Evolutionary conservation across 2,797 vertebrate species (phyloP).

Genomic region (Myoxocephalus aenaeus): DNA sequence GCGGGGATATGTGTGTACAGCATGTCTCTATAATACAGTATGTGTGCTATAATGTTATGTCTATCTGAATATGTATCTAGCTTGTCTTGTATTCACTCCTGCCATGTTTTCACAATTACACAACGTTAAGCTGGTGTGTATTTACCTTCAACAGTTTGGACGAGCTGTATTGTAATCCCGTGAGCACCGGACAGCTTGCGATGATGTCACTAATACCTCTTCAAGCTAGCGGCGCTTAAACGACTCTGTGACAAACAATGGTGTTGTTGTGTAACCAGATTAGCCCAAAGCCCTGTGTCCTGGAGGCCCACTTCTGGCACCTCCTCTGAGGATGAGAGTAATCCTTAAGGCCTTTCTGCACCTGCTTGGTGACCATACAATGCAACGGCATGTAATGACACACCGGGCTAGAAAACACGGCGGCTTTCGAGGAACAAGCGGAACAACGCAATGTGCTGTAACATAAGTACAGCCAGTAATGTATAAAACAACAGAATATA

Average conservation of each 20-base stretch:
- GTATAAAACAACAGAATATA: neutral
- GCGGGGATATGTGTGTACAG: conserved; percentile 8
- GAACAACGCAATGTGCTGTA: conserved; percentile 32
- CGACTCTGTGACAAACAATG: conserved; percentile 60
- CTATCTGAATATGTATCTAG: conserved; percentile 6
- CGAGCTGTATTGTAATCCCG: conserved; percentile 25
- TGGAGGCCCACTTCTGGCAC: conserved; percentile 66
- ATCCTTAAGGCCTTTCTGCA: conserved; percentile 72
- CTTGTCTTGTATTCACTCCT: conserved; percentile 30
- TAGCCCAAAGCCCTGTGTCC: conserved; percentile 69
- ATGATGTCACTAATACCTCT: conserved; percentile 71
- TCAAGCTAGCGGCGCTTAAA: conserved; percentile 54
- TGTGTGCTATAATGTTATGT: neutral
- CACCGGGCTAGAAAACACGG: neutral
- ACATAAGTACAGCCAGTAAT: conserved; percentile 12
- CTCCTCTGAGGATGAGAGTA: conserved; percentile 68
- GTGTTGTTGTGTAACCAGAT: conserved; percentile 67
- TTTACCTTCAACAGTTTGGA: conserved; percentile 40
- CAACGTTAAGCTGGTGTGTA: conserved; percentile 6
- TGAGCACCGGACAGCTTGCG: conserved; percentile 57
- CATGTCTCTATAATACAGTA: conserved; percentile 9
- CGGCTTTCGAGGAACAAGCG: neutral
- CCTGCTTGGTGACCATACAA: conserved; percentile 59
- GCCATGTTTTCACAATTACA: conserved; percentile 8
- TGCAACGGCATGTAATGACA: conserved; percentile 46